Base-by-base conservation (phyloP, 92 coral and sea anemone species). In the Phenganax subtilis region DNA sequence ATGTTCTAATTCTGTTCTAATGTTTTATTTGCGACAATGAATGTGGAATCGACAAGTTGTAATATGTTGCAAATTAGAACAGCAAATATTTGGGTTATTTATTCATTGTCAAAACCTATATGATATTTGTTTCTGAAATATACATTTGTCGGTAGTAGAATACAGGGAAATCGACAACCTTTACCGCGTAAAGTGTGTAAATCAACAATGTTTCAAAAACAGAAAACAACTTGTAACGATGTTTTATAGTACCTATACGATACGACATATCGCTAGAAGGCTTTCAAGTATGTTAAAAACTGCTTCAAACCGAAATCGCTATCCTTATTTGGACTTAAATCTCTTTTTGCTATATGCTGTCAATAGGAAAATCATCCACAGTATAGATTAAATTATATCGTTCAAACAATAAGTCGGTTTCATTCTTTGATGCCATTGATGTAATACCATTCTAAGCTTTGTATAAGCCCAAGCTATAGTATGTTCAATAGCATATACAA, bases 361-460 rank as follows among this genome's bases (percentile, higher is more conserved):
- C 73, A 68, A 64, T 64, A 68, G 73, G 67, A 68, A 30, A 68
- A 68, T 30, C 14, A 68, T 16, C 7, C 6, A 10, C 31, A 10
- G 47, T 68, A 68, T 15, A 68, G 53, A 12, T 37, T 37, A 37
- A 37, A 37, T 37, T 37, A 37, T 37, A 37, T 37, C 47, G 47
- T 37, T 37, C 47, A 37, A 37, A 37, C 47, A 37, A 5, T 37
- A 37, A 37, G 47, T 53, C 73, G 73, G 73, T 53, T 64, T 10
- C 1, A 37, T 12, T 37, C 73, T 68, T 68, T 68, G 73, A 68
- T 30, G 73, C 73, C 11, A 68, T 68, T 68, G 73, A 68, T 30
- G 12, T n/a, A 37, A 68, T 29, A 30, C 73, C 47, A 68, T 68
- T 68, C 73, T 10, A 17, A 3, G 14, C 29, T 15, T 68, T 25